Percentiles rank a stretch among this genome's conserved stretches.
Evolutionary conservation across 2,113 vertebrate genomes (phyloP).

Genomic region (Mustelus asterias): DNA sequence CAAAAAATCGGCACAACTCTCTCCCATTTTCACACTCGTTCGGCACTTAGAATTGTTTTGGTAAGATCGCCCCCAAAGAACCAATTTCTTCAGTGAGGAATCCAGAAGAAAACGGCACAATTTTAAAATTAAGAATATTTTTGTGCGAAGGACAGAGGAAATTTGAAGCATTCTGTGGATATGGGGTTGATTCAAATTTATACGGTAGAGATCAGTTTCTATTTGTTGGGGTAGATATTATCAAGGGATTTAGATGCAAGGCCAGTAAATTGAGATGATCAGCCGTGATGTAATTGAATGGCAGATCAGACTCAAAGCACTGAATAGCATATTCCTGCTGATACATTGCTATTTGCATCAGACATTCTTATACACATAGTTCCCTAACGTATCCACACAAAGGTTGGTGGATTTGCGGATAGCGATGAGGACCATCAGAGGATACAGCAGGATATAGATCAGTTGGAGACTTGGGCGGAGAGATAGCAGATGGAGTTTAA

Average conservation of each 20-base stretch:
- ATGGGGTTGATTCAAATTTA: not conserved
- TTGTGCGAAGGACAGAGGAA: not conserved
- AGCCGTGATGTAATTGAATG: not conserved
- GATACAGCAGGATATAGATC: too few relatives aligned
- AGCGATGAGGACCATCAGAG: too few relatives aligned
- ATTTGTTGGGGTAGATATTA: not conserved
- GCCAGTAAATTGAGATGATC: not conserved
- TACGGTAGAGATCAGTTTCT: not conserved
- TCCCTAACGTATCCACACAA: too few relatives aligned
- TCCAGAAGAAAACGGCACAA: not conserved
- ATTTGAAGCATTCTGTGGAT: not conserved
- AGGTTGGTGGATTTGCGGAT: too few relatives aligned
- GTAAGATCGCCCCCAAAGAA: not conserved
- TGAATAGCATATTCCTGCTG: not conserved
- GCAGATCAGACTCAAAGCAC: not conserved
- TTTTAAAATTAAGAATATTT: not conserved
- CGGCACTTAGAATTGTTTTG: too few relatives aligned
- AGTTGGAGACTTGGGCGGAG: too few relatives aligned
- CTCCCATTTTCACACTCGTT: too few relatives aligned
- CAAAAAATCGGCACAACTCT: too few relatives aligned
- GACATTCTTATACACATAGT: not conserved
- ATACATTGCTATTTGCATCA: not conserved
- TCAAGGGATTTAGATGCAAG: not conserved
- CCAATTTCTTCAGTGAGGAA: not conserved
- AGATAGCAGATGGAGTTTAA: too few relatives aligned